phyloP scores from a whole-genome alignment of 2,797 vertebrate species.

The Aldrovandia affinis region DNA sequence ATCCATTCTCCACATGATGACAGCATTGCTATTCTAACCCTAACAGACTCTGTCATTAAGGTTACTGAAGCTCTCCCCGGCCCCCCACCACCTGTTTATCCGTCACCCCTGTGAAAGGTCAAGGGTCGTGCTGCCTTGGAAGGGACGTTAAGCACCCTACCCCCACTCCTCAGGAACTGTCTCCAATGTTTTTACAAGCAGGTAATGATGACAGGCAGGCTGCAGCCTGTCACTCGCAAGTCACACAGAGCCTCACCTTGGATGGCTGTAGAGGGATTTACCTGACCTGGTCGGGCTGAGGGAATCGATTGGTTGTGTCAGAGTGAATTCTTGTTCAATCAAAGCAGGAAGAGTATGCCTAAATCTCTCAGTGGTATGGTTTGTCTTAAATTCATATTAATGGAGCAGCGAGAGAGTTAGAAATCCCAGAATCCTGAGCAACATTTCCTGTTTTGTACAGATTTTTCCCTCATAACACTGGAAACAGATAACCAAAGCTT shows the following conservation, averaged over 20 bases:
- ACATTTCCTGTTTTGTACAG: background rate
- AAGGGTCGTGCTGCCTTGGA: constrained; percentile 74
- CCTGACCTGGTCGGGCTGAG: background rate
- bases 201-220: constrained; percentile 74
- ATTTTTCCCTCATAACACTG: background rate
- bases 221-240: constrained; percentile 59
- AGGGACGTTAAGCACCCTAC: constrained; percentile 65
- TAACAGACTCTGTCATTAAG: constrained; percentile 83
- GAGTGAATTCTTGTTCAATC: constrained; percentile 1
- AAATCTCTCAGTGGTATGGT: background rate
- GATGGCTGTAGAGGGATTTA: background rate
- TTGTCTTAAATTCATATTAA: background rate
- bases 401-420: background rate
- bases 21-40: constrained; percentile 82
- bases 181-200: constrained; percentile 75
- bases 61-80: constrained; percentile 82
- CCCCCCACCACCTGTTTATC: constrained; percentile 75
- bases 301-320: background rate
- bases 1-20: constrained; percentile 68
- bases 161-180: constrained; percentile 52
- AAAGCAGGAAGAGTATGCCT: background rate
- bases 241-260: constrained; percentile 59
- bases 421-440: background rate
- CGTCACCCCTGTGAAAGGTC: constrained; percentile 69
- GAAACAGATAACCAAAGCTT: background rate